Base-by-base conservation (phyloP, 2,888 invertebrate species). In the Theodoxus fluviatilis region DNA sequence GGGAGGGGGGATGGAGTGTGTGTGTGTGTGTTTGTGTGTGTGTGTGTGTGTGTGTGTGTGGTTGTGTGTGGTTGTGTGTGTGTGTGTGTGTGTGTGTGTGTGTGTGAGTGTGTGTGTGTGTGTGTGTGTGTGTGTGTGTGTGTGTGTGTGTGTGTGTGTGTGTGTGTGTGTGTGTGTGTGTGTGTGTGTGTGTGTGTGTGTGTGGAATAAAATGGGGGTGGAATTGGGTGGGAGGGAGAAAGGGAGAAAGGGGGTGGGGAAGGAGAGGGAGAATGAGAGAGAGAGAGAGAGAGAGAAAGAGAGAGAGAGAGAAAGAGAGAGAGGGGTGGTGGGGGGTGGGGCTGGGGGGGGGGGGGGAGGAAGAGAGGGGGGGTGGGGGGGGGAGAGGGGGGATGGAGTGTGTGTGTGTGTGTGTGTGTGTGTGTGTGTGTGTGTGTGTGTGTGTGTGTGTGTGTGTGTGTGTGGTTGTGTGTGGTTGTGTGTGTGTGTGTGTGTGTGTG, bases 341-440 rank as follows among this genome's bases (percentile, higher is more conserved):
- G 18, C 22, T 6, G 18, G 18, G 52, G 18, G 25, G 18, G 18
- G 47, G 22, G 47, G 18, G 22, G 47, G 28, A 59, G 31, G 18
- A 4, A 12, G 18, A n/a, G n/a, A 4, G 7, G 52, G 22, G 6
- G n/a, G 7, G 52, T 15, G 6, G 52, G 4, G 52, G n/a, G 4
- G 6, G 52, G 6, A 52, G 12, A 25, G n/a, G 22, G 52, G 22
- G n/a, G 52, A 6, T 6, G 28, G 65, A 31, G 43, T 6, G 43
- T 57, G 57, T 43, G 65, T 31, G 47, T 66, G 66, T 9, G 49
- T 66, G 66, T 9, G 66, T 66, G 66, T 28, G 66, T 66, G 47
- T 28, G 66, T 66, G 66, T 25, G 47, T 40, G 49, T n/a, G 65
- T 49, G 49, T n/a, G 65, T 49, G 64, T 6, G 37, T 7, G 61